Percentiles rank a stretch among this genome's conserved stretches.
phyloP scores from a whole-genome alignment of 2,797 vertebrate species.

The Cheracebus regulus region DNA sequence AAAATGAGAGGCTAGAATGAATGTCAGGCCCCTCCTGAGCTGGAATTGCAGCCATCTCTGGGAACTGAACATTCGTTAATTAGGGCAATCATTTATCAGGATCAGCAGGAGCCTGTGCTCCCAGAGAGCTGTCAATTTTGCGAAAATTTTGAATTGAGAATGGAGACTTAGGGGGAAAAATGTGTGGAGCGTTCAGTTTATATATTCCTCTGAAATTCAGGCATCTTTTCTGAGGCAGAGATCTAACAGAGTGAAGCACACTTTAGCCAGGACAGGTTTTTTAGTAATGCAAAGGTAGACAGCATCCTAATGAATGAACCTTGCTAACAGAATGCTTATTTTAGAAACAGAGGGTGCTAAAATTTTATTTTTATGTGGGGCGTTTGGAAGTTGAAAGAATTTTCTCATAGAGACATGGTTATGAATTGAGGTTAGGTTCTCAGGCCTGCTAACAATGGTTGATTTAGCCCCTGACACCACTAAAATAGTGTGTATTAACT shows the following conservation, averaged over 20 bases:
- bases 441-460: background rate
- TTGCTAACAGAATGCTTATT: slow-evolving; percentile 43
- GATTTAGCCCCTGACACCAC: background rate
- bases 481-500: background rate
- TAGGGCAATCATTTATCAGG: background rate
- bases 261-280: background rate
- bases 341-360: slow-evolving; percentile 15
- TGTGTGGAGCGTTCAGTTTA: background rate
- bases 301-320: background rate
- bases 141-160: background rate
- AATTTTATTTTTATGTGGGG: slow-evolving; percentile 46
- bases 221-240: background rate
- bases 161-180: background rate
- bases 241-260: background rate
- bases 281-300: background rate
- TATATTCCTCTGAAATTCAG: slow-evolving; percentile 21
- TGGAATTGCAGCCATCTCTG: background rate
- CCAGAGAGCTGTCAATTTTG: background rate
- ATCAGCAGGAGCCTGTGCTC: background rate
- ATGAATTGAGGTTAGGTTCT: background rate
- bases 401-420: slow-evolving; percentile 13
- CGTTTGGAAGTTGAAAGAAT: slow-evolving; percentile 38
- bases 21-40: background rate
- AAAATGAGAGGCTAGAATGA: background rate
- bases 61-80: background rate